Conservation (phyloP, 2,888 invertebrate species). For the Campoletis raptor region DNA sequence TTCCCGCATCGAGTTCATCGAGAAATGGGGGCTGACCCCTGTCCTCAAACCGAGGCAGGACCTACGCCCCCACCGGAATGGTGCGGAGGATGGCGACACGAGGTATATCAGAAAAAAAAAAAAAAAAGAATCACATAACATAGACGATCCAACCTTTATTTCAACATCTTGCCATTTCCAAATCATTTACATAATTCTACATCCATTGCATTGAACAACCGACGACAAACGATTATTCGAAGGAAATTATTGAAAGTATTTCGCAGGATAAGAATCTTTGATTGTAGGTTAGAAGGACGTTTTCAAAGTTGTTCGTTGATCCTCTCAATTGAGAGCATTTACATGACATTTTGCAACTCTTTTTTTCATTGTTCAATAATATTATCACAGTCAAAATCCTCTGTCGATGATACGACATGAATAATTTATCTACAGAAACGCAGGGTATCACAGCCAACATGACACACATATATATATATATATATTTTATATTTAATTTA, state of each 20-base stretch:
- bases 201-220: background rate
- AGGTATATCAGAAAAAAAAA: constrained; percentile 86
- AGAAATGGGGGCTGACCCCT: constrained; percentile 99
- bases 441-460: constrained; percentile 2
- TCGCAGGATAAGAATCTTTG: background rate
- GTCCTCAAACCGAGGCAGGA: constrained; percentile 98
- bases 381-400: background rate
- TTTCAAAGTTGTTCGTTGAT: background rate
- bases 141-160: background rate
- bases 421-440: constrained; percentile 5
- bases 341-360: background rate
- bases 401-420: background rate
- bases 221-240: background rate
- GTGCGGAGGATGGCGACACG: constrained; percentile 90
- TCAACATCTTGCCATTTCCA: background rate
- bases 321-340: background rate
- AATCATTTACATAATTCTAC: background rate
- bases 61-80: constrained; percentile 92
- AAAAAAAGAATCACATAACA: background rate
- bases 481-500: constrained; percentile 14
- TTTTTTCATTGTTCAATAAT: background rate
- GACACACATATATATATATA: too few species aligned
- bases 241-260: background rate
- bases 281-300: constrained; percentile 1
- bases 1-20: constrained; percentile 99